These are phyloP conservation scores for Thamnaconus septentrionalis DNA, from an alignment of 2,113 vertebrate species.

Conservation along the genomic window DNA sequence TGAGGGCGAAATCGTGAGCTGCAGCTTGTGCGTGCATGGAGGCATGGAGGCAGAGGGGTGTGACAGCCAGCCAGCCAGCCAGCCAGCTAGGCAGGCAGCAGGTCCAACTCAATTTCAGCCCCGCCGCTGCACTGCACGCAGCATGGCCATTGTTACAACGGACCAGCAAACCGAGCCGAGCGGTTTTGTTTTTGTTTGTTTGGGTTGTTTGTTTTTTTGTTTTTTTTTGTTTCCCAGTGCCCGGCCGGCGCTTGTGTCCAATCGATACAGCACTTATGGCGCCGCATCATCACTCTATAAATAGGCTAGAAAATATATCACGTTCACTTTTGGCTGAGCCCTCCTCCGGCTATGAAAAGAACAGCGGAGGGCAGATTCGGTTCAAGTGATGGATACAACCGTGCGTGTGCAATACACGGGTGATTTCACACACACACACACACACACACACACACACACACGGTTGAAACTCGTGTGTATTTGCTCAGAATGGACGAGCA, in stretches of 20 bases:
- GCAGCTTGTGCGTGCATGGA: slow-evolving; percentile 20
- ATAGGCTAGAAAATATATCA: slow-evolving; percentile 51
- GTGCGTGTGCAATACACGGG: slow-evolving; percentile 27
- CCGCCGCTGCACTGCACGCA: no score
- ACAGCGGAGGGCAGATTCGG: slow-evolving; percentile 23
- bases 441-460: not conserved
- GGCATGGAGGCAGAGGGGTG: slow-evolving; percentile 57
- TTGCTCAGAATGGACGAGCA: not conserved
- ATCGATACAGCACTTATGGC: slow-evolving; percentile 18
- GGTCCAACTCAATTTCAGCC: not conserved
- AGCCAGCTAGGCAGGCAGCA: slow-evolving; percentile 15
- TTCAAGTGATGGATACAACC: slow-evolving; percentile 30
- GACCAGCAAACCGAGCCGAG: not conserved
- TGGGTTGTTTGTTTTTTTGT: no score
- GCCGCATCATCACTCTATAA: slow-evolving; percentile 37
- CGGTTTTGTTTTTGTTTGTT: slow-evolving; percentile 33
- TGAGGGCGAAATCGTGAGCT: slow-evolving; percentile 47
- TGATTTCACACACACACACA: not conserved
- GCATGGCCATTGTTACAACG: no score
- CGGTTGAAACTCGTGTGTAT: not conserved
- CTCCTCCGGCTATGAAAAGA: slow-evolving; percentile 41
- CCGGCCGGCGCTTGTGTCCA: not conserved
- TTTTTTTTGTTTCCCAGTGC: not conserved
- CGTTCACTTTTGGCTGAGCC: slow-evolving; percentile 48
- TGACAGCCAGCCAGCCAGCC: slow-evolving; percentile 44